phyloP scores from a whole-genome alignment of 2,113 vertebrate genomes.

The Chaetops frenatus region DNA sequence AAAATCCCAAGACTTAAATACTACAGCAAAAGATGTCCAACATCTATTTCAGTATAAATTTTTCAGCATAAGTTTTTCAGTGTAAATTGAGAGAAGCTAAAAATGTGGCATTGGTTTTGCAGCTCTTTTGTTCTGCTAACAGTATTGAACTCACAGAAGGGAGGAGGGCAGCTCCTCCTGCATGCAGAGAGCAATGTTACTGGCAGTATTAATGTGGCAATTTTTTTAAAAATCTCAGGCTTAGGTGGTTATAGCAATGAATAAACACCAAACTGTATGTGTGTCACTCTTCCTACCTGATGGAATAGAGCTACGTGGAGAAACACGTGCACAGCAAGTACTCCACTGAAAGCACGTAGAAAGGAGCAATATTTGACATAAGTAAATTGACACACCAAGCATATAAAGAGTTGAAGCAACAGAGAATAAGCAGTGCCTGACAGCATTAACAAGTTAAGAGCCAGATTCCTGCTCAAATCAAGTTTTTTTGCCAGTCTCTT shows the following conservation, averaged over 20 bases:
- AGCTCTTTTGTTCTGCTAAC: neutral
- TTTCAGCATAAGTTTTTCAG: neutral
- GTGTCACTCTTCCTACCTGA: neutral
- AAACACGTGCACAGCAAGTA: rapidly evolving
- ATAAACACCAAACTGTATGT: neutral
- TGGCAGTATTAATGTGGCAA: neutral
- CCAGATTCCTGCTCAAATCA: neutral
- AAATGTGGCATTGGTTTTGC: neutral
- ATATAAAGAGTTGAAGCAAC: neutral
- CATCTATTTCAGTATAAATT: neutral
- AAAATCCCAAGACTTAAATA: neutral
- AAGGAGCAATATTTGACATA: neutral
- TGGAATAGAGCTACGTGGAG: neutral
- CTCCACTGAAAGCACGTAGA: neutral
- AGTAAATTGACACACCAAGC: neutral
- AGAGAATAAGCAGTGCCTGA: neutral
- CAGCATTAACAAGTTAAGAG: neutral
- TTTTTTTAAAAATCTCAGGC: neutral
- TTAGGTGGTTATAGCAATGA: neutral
- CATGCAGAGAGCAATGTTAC: neutral
- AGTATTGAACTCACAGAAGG: neutral
- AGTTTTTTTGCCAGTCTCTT: neutral
- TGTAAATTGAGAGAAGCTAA: neutral
- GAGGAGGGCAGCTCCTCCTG: neutral
- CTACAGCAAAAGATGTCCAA: neutral